These are phyloP conservation scores for Prorops nasuta DNA, from an alignment of 1,140 invertebrate species.

Conservation along the genomic window DNA sequence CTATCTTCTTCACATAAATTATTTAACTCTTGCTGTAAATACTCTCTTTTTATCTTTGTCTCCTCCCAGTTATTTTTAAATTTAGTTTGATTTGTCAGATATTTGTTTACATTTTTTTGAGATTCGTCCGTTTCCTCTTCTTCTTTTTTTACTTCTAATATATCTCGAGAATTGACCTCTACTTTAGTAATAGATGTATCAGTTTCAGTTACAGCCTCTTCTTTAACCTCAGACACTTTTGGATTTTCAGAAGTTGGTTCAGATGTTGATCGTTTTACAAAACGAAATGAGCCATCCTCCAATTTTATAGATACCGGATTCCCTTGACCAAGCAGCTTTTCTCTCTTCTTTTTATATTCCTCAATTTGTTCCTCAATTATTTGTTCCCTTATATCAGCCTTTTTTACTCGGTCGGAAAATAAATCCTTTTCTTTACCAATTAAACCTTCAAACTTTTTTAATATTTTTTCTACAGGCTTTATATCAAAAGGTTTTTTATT, in stretches of 20 bases:
- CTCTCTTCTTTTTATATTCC: constrained; percentile 50
- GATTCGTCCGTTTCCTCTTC: constrained; percentile 18
- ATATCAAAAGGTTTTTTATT: constrained; percentile 31
- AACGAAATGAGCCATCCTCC: too few relatives aligned
- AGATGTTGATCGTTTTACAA: too few relatives aligned
- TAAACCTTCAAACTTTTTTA: constrained; percentile 35
- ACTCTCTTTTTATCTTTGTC: constrained; percentile 27
- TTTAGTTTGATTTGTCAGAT: constrained; percentile 24
- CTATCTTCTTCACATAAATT: constrained; percentile 27
- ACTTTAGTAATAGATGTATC: constrained; percentile 1
- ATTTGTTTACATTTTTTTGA: constrained; percentile 17
- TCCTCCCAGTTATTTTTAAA: constrained; percentile 36
- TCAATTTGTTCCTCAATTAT: constrained; percentile 54
- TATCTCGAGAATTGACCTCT: constrained; percentile 2
- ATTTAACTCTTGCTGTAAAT: constrained; percentile 23
- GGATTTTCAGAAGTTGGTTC: too few relatives aligned
- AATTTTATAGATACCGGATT: constrained; percentile 1
- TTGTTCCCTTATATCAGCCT: constrained; percentile 33
- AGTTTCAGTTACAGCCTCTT: too few relatives aligned
- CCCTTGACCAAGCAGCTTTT: constrained; percentile 40
- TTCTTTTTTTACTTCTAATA: constrained; percentile 16
- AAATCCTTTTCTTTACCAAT: constrained; percentile 36
- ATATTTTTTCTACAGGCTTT: constrained; percentile 36
- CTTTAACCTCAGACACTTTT: background rate
- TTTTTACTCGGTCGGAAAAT: constrained; percentile 26